A percentile compares a stretch with the other conserved stretches of the same genome.
Evolutionary conservation across 2,797 vertebrate genomes (phyloP).

Genomic region (Streptopelia turtur): DNA sequence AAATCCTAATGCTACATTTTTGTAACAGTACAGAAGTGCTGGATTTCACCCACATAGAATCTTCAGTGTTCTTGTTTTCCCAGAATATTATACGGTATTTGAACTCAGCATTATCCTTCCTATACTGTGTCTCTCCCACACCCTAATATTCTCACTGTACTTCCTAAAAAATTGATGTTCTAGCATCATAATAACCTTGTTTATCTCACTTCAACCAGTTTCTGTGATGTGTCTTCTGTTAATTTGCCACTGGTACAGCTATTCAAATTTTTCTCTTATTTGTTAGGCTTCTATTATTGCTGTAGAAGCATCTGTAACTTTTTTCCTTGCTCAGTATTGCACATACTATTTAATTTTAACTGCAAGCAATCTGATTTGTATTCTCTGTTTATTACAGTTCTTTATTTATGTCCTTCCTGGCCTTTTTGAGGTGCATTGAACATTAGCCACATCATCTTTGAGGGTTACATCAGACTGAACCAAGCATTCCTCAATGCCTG

Average conservation of each 20-base stretch:
- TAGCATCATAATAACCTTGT: background rate
- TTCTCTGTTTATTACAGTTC: background rate
- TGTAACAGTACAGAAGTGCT: background rate
- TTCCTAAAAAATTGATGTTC: background rate
- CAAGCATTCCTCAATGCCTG: background rate
- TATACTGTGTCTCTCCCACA: background rate
- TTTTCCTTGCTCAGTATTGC: background rate
- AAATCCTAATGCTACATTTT: background rate
- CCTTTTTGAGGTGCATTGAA: background rate
- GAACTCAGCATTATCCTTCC: background rate
- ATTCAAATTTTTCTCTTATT: background rate
- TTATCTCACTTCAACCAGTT: background rate
- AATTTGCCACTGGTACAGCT: background rate
- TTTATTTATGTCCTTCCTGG: background rate
- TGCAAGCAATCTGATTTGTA: background rate
- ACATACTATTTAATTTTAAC: background rate
- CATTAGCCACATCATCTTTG: background rate
- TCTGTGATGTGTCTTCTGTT: background rate
- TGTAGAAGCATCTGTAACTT: background rate
- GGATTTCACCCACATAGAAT: background rate
- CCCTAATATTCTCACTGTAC: background rate
- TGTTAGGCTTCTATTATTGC: background rate
- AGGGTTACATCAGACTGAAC: background rate
- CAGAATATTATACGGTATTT: background rate
- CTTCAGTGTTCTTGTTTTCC: background rate